Evolutionary conservation across 2,888 invertebrate species (phyloP), one percentile per base, ranked within the genome.

Genomic region (Parnassius orleans): DNA sequence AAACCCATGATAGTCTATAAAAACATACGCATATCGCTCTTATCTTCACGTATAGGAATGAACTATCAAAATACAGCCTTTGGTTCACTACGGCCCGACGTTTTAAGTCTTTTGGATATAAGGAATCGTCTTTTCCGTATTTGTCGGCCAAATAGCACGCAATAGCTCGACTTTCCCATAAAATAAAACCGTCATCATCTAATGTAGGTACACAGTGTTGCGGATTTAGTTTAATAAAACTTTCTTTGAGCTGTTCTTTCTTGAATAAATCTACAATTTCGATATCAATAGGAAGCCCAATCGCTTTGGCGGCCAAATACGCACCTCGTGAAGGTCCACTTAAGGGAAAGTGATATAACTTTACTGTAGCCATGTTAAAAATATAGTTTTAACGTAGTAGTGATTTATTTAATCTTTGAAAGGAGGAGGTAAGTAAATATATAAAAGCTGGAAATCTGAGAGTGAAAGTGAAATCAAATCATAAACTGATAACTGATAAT

Each of bases 131-230:
- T 74, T 93, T 93, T 0, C 90, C 93, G 76, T 93, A 95, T 65
- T 93, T 92, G 66, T 92, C 92, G 0, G 92, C 93, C 66, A 95
- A 85, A 77, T 95, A 95, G 54, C 91, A 82, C 3, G 93, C 90
- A 65, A 95, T 95, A 10, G 95, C 94, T 47, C 93, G 92, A 70
- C 94, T 94, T 77, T 95, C 95, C 94, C 94, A 95, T 55, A 95
- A 67, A 12, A 92, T 78, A 74, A 94, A 94, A 11, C 94, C 94
- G 63, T 93, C 92, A 76, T 95, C 95, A 33, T 93, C 93, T 62
- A 95, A 83, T 10, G 95, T 95, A 10, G 95, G 95, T 5, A 95
- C 84, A 64, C 93, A 93, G 76, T 95, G 94, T 74, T 94, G 94
- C 7, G 94, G 94, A 78, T 95, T 95, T 51, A 58, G 15, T 9